phyloP scores from a whole-genome alignment of 2,888 invertebrate genomes.

The Gortyna flavago region DNA sequence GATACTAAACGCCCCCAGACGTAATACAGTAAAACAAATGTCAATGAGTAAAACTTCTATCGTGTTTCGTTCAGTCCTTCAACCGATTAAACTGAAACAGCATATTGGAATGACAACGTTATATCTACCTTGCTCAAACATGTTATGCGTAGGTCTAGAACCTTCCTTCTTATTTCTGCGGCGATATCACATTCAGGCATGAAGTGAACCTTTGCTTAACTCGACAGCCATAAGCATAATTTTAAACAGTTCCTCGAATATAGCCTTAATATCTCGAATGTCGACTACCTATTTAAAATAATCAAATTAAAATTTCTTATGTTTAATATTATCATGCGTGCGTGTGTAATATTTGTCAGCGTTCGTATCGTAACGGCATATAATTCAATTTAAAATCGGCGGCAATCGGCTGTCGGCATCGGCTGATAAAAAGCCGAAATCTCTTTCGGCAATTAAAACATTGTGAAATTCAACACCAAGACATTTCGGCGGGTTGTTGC shows the following conservation, averaged over 20 bases:
- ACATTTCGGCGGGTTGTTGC: slow-evolving; percentile 59
- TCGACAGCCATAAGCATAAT: background rate
- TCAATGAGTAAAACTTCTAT: background rate
- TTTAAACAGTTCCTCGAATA: slow-evolving; percentile 11
- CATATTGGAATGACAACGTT: background rate
- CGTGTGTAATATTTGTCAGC: slow-evolving; percentile 69
- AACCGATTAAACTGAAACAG: background rate
- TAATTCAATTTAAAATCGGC: slow-evolving; percentile 75
- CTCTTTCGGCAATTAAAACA: slow-evolving; percentile 73
- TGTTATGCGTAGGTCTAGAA: background rate
- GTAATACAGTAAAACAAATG: background rate
- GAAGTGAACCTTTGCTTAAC: background rate
- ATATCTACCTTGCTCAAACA: background rate
- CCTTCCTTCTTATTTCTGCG: background rate
- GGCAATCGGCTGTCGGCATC: slow-evolving; percentile 75
- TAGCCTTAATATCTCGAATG: slow-evolving; percentile 40
- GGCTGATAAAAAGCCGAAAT: slow-evolving; percentile 62
- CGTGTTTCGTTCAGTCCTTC: background rate
- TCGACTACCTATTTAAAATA: slow-evolving; percentile 51
- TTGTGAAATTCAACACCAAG: slow-evolving; percentile 75
- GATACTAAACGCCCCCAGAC: background rate
- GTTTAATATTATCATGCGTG: slow-evolving; percentile 56
- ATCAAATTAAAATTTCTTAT: slow-evolving; percentile 51
- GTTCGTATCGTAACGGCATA: slow-evolving; percentile 65
- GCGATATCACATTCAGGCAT: background rate